A percentile compares a stretch with the other conserved stretches of the same genome.
Conservation (phyloP, 2,888 invertebrate genomes). For the Polymixis flavicincta region DNA sequence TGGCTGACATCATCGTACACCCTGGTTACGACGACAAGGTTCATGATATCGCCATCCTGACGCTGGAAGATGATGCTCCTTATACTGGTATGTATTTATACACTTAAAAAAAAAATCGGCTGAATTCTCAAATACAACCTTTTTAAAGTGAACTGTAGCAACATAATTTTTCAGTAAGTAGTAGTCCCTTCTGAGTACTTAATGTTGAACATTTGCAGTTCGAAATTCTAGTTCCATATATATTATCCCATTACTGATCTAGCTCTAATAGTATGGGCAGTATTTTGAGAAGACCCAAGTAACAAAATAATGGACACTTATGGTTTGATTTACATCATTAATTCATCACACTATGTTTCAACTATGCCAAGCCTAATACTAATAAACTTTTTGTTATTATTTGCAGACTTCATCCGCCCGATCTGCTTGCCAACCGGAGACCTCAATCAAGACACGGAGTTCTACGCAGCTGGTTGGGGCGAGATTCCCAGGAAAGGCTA, state of each 20-base stretch:
- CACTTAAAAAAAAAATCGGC: neutral
- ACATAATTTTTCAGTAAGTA: neutral
- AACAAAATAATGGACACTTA: neutral
- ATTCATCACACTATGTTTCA: neutral
- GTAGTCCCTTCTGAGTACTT: neutral
- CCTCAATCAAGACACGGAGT: constrained; percentile 52
- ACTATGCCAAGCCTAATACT: neutral
- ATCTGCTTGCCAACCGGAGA: constrained; percentile 72
- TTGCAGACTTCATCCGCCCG: constrained; percentile 77
- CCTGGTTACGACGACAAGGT: constrained; percentile 66
- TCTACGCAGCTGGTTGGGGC: constrained; percentile 75
- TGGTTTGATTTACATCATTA: neutral
- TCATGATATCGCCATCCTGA: constrained; percentile 77
- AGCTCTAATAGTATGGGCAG: neutral
- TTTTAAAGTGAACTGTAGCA: neutral
- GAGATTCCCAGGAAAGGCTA: constrained; percentile 60
- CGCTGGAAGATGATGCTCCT: constrained; percentile 68
- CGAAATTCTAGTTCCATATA: neutral
- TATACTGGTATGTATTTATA: constrained; percentile 72
- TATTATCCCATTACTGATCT: neutral
- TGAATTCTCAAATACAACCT: neutral
- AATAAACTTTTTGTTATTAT: constrained; percentile 15
- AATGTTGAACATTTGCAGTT: neutral
- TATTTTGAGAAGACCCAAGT: neutral
- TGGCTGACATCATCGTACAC: constrained; percentile 63